Base-by-base conservation (phyloP, 2,888 invertebrate genomes). In the Catocala nupta region DNA sequence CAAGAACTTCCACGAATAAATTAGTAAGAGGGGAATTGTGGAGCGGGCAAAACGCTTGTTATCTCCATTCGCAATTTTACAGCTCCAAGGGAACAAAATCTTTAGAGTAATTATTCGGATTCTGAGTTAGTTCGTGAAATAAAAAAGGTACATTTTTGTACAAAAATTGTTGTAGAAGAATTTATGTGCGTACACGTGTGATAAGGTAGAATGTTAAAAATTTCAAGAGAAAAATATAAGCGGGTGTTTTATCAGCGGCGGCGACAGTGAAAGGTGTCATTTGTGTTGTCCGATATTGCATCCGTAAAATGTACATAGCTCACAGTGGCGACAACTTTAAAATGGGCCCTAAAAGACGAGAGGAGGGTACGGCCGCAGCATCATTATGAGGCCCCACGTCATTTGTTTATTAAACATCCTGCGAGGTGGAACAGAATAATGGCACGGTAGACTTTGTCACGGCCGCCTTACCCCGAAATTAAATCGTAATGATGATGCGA, bases 341-440 rank as follows among this genome's bases (percentile, higher is more conserved):
- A 90, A 88, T 88, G 84, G 85, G 81, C 80, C 85, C 81, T 84
- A 84, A 82, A 85, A 88, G 85, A 79, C 73, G 80, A 77, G 77
- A 75, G 77, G 81, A 82, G 83, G 85, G 82, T 81, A 83, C 81
- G 78, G 84, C 81, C 85, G 82, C 84, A 82, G 83, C 88, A 86
- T 90, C 91, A 90, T 92, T 90, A 90, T 86, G 83, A 84, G 81
- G 85, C 84, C 90, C 88, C 89, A 90, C 90, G 89, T 92, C 92
- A 92, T 93, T 92, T 92, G 93, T 92, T 92, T 92, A 92, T 92
- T 90, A 93, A 93, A 91, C 92, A 91, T 89, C 90, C 91, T 89
- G 86, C 86, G 88, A 91, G 91, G 91, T 90, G 90, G 91, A 92
- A 92, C 90, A 85, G 87, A 89, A 92, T 93, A 93, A 93, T 93